Conservation (phyloP, 2,797 vertebrate species). For the Gallirallus australis region DNA sequence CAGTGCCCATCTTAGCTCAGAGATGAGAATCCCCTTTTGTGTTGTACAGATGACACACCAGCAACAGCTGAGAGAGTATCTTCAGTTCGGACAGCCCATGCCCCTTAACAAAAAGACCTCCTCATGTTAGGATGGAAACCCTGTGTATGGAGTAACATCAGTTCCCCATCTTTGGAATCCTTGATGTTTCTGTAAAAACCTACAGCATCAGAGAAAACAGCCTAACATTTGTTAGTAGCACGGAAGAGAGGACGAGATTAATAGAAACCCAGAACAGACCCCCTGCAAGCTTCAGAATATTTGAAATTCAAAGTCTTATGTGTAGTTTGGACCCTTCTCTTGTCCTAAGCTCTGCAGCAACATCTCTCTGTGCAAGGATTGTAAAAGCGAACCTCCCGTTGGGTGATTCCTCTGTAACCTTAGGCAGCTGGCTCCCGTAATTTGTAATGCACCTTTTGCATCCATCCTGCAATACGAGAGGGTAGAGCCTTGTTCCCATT, state of each 20-base stretch:
- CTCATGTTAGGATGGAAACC: neutral
- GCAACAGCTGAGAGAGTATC: neutral
- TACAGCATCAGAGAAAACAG: neutral
- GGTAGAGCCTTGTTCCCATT: neutral
- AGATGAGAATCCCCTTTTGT: neutral
- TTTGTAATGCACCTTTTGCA: neutral
- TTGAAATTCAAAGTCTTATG: neutral
- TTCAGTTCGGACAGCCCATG: neutral
- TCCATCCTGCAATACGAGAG: neutral
- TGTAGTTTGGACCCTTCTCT: neutral
- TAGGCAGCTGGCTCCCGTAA: neutral
- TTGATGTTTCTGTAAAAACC: neutral
- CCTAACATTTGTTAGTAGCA: neutral
- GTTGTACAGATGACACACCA: neutral
- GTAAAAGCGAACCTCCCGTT: neutral
- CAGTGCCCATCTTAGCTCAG: neutral
- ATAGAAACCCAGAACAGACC: neutral
- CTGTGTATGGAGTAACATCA: neutral
- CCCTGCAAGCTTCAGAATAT: neutral
- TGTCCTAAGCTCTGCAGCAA: neutral
- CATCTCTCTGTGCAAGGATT: neutral
- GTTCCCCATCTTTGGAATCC: neutral
- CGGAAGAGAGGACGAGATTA: neutral
- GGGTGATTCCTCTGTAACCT: neutral
- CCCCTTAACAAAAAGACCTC: neutral